Percentiles rank a stretch among this genome's conserved stretches.
Evolutionary conservation across 1,140 invertebrate species (phyloP).

Genomic region (Aphaenogaster rudis): DNA sequence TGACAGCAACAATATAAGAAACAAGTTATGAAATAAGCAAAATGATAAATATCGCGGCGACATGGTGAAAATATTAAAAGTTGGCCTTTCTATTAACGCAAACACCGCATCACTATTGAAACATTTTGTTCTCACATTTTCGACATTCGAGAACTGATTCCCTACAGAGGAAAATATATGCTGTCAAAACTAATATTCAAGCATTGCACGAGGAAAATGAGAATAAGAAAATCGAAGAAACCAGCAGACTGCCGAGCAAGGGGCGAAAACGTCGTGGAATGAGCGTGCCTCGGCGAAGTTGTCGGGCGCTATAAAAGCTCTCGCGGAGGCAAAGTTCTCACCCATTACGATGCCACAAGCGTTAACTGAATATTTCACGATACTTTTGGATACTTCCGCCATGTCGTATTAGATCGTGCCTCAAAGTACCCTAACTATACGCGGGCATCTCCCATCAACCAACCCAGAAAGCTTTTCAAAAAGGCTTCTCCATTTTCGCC

Average conservation of each 20-base stretch:
- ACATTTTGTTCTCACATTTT: background rate
- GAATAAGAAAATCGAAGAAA: conserved; percentile 17
- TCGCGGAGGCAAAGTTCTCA: conserved; percentile 69
- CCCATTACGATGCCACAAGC: conserved; percentile 71
- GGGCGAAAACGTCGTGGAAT: background rate
- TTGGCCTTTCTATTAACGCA: background rate
- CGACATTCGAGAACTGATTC: background rate
- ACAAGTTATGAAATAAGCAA: background rate
- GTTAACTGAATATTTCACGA: conserved; percentile 79
- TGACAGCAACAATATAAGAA: conserved; percentile 14
- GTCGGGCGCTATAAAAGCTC: conserved; percentile 55
- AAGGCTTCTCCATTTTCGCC: conserved; percentile 15
- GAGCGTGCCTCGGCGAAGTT: conserved; percentile 11
- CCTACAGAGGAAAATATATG: background rate
- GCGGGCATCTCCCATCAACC: conserved; percentile 4
- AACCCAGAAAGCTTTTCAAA: conserved; percentile 18
- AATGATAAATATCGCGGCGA: background rate
- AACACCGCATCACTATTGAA: background rate
- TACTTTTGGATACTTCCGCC: conserved; percentile 68
- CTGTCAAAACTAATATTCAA: background rate
- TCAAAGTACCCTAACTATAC: conserved; percentile 35
- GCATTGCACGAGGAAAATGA: background rate
- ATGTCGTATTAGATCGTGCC: conserved; percentile 58
- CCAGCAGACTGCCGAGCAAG: background rate
- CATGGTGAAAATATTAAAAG: conserved; percentile 11